Percentiles rank a stretch among this genome's conserved stretches.
These are phyloP conservation scores for Malacoraja senta DNA, from an alignment of 2,797 vertebrate species.

Conservation along the genomic window DNA sequence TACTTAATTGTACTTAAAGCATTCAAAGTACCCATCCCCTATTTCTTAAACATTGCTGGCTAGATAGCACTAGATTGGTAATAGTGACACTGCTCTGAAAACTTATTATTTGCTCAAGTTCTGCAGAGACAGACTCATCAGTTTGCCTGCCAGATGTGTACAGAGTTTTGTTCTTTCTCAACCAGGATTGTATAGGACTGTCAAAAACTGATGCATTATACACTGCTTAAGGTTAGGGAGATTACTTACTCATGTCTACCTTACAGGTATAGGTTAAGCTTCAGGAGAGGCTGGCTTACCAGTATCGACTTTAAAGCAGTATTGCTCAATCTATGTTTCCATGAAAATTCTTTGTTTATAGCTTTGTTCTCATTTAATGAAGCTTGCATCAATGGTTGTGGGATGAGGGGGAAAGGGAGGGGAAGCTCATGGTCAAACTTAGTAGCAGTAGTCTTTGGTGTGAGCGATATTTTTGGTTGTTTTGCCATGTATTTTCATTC, in stretches of 20 bases:
- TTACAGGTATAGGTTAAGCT: neutral
- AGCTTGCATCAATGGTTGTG: neutral
- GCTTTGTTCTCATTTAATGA: neutral
- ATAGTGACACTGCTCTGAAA: neutral
- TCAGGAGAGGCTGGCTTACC: neutral
- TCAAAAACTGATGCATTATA: neutral
- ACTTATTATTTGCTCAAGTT: neutral
- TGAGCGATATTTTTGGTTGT: neutral
- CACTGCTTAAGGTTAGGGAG: neutral
- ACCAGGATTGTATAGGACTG: constrained; percentile 10
- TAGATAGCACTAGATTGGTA: neutral
- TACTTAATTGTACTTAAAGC: neutral
- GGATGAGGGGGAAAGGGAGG: neutral
- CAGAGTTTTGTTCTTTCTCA: neutral
- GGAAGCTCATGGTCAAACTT: neutral
- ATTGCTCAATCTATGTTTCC: neutral
- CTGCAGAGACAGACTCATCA: neutral
- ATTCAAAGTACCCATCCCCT: neutral
- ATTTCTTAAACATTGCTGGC: neutral
- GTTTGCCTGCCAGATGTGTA: constrained; percentile 6
- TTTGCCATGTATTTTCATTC: neutral
- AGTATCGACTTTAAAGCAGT: neutral
- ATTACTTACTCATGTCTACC: neutral
- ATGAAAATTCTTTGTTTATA: neutral
- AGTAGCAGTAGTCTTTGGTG: neutral